Evolutionary conservation across 1,140 invertebrate genomes (phyloP).

Genomic region (Subanguina moxae): DNA sequence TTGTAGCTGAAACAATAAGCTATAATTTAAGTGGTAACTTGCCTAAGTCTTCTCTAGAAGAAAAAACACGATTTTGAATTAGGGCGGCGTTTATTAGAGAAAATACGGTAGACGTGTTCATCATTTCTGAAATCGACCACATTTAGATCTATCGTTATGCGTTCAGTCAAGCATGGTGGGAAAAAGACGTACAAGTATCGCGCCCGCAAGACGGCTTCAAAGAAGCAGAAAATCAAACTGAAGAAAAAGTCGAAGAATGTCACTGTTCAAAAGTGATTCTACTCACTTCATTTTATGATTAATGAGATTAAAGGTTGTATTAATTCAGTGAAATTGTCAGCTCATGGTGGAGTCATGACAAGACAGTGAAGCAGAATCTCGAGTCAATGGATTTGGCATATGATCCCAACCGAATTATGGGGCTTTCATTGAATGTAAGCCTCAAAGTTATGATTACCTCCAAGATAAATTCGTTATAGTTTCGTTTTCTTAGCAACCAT

Average conservation of each 20-base stretch:
- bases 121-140: too few relatives aligned
- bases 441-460: background rate
- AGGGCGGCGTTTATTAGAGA: too few relatives aligned
- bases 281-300: too few relatives aligned
- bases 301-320: too few relatives aligned
- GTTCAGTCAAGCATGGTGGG: constrained; percentile 2
- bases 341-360: background rate
- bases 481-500: background rate
- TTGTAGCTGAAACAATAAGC: too few relatives aligned
- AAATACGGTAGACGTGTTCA: too few relatives aligned
- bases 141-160: background rate
- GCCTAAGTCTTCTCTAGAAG: too few relatives aligned
- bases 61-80: too few relatives aligned
- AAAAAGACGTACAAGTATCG: constrained; percentile 4
- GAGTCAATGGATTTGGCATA: background rate
- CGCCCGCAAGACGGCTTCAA: background rate
- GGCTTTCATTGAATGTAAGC: background rate
- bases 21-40: too few relatives aligned
- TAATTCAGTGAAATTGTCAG: background rate
- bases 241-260: too few relatives aligned
- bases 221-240: background rate
- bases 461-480: too few relatives aligned
- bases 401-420: constrained; percentile 6
- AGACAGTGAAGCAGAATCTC: constrained; percentile 1
- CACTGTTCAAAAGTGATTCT: too few relatives aligned